Base-by-base conservation (phyloP, 2,797 vertebrate genomes). In the Manis crassicaudata region DNA sequence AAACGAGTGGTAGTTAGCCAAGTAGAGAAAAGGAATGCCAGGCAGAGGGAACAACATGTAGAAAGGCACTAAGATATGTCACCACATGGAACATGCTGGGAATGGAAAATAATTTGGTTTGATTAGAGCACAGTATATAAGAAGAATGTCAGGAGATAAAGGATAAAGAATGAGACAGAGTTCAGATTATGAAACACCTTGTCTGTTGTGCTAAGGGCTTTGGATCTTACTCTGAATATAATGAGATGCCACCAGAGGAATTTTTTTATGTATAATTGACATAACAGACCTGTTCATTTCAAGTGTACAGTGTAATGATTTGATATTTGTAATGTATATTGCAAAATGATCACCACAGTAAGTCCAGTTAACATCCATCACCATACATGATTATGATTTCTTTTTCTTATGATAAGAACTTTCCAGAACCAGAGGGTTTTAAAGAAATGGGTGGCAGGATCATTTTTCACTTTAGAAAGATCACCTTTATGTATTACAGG, bases 191-290 rank as follows among this genome's bases (percentile, higher is more conserved):
- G 35, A 93, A 91, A 23, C 35, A 29, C 18, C 88, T 85, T 75
- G 18, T 73, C 9, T 35, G 0, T 54, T 40, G 5, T 83, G 40
- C 56, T 50, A 50, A 80, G 40, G 40, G 54, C 54, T 88, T 63
- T 46, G 65, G 52, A 63, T 68, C 87, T 94, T 91, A 46, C 80
- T 91, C 86, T 88, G 25, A 79, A 43, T 65, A 63, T 82, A 54
- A 79, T 23, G 54, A 88, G 67, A 65, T 83, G 58, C 46, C 65
- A 58, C 20, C 72, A 52, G 29, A 46, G 52, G 46, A 18, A 9
- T 1, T 73, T 27, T 72, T 67, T 65, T 58, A 88, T 10, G 43
- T 76, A 12, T 37, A 18, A 88, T n/a, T 76, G 43, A 88, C 40
- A 43, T 60, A 25, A 75, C 58, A 21, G 63, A 46, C 35, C 35